Evolutionary conservation across 2,888 invertebrate species (phyloP), one percentile per base, ranked within the genome.

Genomic region (Rhagonycha fulva): DNA sequence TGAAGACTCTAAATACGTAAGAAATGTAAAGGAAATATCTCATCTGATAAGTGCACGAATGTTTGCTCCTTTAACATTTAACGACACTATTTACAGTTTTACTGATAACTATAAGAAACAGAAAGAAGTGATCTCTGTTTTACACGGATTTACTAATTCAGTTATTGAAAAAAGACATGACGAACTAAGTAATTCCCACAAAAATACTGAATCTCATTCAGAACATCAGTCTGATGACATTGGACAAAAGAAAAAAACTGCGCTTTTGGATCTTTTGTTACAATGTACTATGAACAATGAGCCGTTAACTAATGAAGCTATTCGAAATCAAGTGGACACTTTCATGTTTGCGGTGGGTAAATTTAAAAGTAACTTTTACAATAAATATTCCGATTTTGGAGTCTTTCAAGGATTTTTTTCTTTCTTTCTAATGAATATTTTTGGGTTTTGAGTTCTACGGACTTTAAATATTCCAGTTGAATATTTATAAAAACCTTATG

Each of bases 281-380:
- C 23, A 63, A 23, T 63, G 23, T 12, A 24, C 23, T 0, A 4
- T 63, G 2, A 63, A 92, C 80, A 92, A 91, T 1, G 85, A 89
- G 76, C 90, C 89, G 5, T 86, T 94, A 63, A 89, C 89, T 10
- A 90, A 91, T 79, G 84, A 90, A 30, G 90, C 91, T 78, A 90
- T 94, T 67, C 88, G 92, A 72, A 92, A 93, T 83, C 93, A 94
- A 87, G 92, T 94, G 0, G 92, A 94, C 80, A 94, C 94, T 0
- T 93, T 94, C 81, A 92, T 94, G 91, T 94, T 94, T 85, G 93
- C 91, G 85, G 92, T 92, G 84, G 86, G 84, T 62, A 19, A 1
- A 14, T 5, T 61, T 61, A 4, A 19, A n/a, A n/a, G n/a, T n/a
- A n/a, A n/a, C n/a, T n/a, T n/a, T n/a, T n/a, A n/a, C n/a, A n/a